Evolutionary conservation across 1,140 invertebrate genomes (phyloP).

Genomic region (Nautilus pompilius): DNA sequence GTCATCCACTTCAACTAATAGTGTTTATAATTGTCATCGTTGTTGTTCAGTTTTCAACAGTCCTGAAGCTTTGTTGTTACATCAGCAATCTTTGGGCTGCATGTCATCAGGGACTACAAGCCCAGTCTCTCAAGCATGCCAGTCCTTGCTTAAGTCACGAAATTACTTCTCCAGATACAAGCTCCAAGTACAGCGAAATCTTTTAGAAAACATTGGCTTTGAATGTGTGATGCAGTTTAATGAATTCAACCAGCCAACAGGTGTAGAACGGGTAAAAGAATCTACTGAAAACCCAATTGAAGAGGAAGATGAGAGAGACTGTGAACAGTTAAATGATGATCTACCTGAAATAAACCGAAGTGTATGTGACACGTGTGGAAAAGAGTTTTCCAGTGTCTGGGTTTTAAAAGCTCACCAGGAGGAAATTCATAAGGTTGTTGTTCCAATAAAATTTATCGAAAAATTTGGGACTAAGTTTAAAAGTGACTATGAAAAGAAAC

Average conservation of each 20-base stretch:
- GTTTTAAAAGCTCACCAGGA: constrained; percentile 93
- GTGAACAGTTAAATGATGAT: constrained; percentile 25
- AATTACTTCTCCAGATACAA: constrained; percentile 58
- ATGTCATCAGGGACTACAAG: constrained; percentile 35
- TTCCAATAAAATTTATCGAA: constrained; percentile 84
- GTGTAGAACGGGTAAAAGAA: constrained; percentile 10
- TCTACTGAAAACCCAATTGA: constrained; percentile 24
- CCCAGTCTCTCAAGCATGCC: constrained; percentile 22
- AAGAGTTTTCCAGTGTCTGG: constrained; percentile 93
- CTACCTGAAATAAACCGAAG: constrained; percentile 70
- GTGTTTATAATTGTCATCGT: constrained; percentile 64
- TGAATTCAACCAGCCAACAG: constrained; percentile 74
- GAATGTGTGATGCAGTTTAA: constrained; percentile 96
- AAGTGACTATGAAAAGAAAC: constrained; percentile 46
- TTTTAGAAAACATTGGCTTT: constrained; percentile 90
- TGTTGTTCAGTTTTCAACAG: constrained; percentile 76
- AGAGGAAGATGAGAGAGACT: constrained; percentile 25
- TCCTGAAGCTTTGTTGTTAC: constrained; percentile 75
- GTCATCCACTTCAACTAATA: no score
- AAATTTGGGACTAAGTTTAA: constrained; percentile 81
- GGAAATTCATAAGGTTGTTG: constrained; percentile 87
- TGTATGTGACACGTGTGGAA: constrained; percentile 81
- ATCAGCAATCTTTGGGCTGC: constrained; percentile 78
- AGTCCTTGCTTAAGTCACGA: constrained; percentile 61
- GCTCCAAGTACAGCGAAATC: constrained; percentile 82